phyloP scores from a whole-genome alignment of 2,113 vertebrate genomes.

The Chaenogobius annularis region DNA sequence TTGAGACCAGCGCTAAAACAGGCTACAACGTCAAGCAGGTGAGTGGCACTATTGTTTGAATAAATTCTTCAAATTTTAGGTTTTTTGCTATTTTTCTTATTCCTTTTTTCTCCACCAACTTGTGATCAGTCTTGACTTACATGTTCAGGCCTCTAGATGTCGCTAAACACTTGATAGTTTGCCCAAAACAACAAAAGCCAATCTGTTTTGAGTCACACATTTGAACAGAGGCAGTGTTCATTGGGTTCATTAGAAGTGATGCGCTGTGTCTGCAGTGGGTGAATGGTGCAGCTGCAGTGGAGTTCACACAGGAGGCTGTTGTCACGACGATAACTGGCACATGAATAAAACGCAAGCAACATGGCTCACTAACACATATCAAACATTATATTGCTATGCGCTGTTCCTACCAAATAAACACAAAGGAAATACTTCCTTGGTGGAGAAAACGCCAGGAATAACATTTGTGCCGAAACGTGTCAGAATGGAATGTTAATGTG shows the following conservation, averaged over 20 bases:
- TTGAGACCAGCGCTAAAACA: slow-evolving; percentile 84
- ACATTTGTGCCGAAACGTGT: no score
- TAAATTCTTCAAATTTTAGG: not conserved
- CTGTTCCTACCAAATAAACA: not conserved
- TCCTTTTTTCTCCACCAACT: not conserved
- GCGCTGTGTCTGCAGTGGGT: slow-evolving; percentile 16
- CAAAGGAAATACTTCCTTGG: no score
- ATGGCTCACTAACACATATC: not conserved
- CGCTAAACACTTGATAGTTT: not conserved
- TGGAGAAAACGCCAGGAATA: no score
- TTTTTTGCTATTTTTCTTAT: not conserved
- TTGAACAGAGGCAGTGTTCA: slow-evolving; percentile 40
- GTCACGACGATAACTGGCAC: slow-evolving; percentile 9
- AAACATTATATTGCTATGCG: not conserved
- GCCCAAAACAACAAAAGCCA: slow-evolving; percentile 14
- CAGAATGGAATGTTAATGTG: no score
- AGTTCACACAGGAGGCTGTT: slow-evolving; percentile 45
- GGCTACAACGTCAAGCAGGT: slow-evolving; percentile 83
- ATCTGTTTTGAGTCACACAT: slow-evolving; percentile 41
- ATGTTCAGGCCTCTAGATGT: not conserved
- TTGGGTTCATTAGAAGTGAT: slow-evolving; percentile 44
- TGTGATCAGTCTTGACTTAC: not conserved
- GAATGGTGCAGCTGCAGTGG: slow-evolving; percentile 11
- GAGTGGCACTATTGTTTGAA: slow-evolving; percentile 11
- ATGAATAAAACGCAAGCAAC: not conserved